These are phyloP conservation scores for Mantis religiosa DNA, from an alignment of 2,888 invertebrate genomes.

Conservation along the genomic window DNA sequence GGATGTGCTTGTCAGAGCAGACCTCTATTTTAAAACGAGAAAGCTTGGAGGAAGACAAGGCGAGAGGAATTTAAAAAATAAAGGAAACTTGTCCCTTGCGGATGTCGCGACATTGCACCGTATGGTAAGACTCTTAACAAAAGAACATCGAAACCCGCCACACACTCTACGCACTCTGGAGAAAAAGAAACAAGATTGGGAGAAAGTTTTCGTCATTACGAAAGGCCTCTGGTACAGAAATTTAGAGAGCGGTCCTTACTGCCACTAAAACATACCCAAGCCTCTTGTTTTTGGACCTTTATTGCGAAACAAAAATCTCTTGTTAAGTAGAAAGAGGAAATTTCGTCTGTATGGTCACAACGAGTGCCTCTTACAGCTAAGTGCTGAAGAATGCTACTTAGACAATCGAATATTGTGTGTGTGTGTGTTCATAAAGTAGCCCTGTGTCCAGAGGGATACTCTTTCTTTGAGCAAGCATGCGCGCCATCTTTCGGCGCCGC, in stretches of 20 bases:
- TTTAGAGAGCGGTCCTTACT: neutral
- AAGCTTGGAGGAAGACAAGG: neutral
- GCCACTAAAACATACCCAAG: neutral
- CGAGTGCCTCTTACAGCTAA: no score
- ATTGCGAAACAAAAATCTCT: neutral
- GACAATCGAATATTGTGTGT: no score
- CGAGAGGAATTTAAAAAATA: neutral
- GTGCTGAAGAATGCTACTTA: no score
- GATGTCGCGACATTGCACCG: neutral
- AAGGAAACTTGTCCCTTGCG: slow-evolving; percentile 6
- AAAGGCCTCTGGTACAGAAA: neutral
- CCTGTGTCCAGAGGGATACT: no score
- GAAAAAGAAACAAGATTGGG: neutral
- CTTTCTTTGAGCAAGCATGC: no score
- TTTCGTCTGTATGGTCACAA: no score
- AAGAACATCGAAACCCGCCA: slow-evolving; percentile 2
- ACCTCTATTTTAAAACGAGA: neutral
- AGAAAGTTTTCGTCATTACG: neutral
- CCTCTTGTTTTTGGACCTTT: neutral
- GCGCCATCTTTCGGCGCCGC: no score
- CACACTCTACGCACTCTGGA: neutral
- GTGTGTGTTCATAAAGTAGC: no score
- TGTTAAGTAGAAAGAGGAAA: no score
- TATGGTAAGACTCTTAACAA: slow-evolving; percentile 4
- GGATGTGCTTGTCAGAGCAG: neutral